Conservation (phyloP, 2,113 vertebrate genomes). For the Phaethon lepturus region DNA sequence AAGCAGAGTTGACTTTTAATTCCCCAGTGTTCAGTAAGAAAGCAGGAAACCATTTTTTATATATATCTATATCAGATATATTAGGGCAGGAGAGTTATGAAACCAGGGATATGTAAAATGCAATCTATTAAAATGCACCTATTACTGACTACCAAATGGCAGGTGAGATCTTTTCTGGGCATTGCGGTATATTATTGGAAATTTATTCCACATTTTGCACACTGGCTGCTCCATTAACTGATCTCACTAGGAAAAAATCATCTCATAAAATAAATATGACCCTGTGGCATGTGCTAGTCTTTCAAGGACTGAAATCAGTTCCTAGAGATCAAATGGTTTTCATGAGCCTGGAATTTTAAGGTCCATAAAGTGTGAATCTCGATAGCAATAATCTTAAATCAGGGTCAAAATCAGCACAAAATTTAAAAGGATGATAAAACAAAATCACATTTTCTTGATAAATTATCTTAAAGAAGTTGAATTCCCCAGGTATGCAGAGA, state of each 20-base stretch:
- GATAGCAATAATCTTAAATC: conserved; percentile 6
- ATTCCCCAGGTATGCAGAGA: background rate
- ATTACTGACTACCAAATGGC: conserved; percentile 28
- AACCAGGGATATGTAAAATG: conserved; percentile 26
- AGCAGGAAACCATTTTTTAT: conserved; percentile 3
- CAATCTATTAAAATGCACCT: conserved; percentile 13
- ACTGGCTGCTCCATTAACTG: conserved; percentile 42
- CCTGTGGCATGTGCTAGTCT: conserved; percentile 16
- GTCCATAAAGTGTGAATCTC: background rate
- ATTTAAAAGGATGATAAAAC: background rate
- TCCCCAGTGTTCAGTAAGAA: conserved; percentile 31
- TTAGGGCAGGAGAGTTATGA: conserved; percentile 34
- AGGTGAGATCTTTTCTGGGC: conserved; percentile 48
- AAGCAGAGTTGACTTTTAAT: conserved; percentile 46
- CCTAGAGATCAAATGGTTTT: conserved; percentile 33
- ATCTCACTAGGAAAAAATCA: conserved; percentile 68
- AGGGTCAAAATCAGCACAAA: conserved; percentile 26
- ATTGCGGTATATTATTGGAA: background rate
- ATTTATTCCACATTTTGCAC: conserved; percentile 20
- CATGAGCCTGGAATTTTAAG: conserved; percentile 17
- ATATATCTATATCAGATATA: background rate
- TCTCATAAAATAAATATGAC: conserved; percentile 64
- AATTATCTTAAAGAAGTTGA: background rate
- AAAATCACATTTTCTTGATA: background rate
- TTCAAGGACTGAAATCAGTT: conserved; percentile 62